Evolutionary conservation across 30 jellyfish, hydroid and myxozoan species (phyloP).

Genomic region (Pelagia noctiluca): DNA sequence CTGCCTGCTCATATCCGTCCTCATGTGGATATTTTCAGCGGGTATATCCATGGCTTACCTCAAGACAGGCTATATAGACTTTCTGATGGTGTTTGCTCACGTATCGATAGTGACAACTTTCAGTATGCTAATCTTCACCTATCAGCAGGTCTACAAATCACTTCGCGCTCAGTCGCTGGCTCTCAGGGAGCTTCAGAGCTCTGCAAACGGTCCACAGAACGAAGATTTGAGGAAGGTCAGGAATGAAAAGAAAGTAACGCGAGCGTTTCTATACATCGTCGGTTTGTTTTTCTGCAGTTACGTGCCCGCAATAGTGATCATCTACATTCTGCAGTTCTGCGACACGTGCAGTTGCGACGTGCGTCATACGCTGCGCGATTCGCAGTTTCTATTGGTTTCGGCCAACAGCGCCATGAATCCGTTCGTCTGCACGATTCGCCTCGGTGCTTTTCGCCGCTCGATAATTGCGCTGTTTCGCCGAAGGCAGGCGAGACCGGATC

Average conservation of each 20-base stretch:
- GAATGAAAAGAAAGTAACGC: slow-evolving; percentile 79
- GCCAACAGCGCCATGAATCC: slow-evolving; percentile 91
- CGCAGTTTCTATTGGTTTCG: slow-evolving; percentile 73
- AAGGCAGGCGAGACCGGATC: too few relatives aligned
- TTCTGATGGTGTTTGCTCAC: slow-evolving; percentile 75
- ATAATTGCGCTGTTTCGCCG: slow-evolving; percentile 36
- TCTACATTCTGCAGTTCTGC: slow-evolving; percentile 79
- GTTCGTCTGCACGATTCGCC: slow-evolving; percentile 71
- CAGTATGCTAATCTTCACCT: slow-evolving; percentile 41
- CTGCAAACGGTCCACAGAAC: slow-evolving; percentile 2
- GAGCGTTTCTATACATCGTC: slow-evolving; percentile 72
- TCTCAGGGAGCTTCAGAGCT: slow-evolving; percentile 18
- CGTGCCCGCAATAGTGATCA: slow-evolving; percentile 82
- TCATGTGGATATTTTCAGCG: slow-evolving; percentile 60
- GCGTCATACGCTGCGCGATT: slow-evolving; percentile 83
- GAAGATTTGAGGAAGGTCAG: slow-evolving; percentile 45
- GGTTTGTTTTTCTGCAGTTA: slow-evolving; percentile 70
- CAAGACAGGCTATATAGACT: slow-evolving; percentile 49
- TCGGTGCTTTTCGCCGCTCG: slow-evolving; percentile 71
- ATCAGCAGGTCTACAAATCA: slow-evolving; percentile 62
- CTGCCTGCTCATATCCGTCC: slow-evolving; percentile 30
- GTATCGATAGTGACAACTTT: slow-evolving; percentile 53
- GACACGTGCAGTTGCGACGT: slow-evolving; percentile 63
- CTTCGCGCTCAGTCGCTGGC: slow-evolving; percentile 25
- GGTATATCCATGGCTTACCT: slow-evolving; percentile 58